Conservation (phyloP, 2,113 vertebrate genomes). For the Hippocampus comes region DNA sequence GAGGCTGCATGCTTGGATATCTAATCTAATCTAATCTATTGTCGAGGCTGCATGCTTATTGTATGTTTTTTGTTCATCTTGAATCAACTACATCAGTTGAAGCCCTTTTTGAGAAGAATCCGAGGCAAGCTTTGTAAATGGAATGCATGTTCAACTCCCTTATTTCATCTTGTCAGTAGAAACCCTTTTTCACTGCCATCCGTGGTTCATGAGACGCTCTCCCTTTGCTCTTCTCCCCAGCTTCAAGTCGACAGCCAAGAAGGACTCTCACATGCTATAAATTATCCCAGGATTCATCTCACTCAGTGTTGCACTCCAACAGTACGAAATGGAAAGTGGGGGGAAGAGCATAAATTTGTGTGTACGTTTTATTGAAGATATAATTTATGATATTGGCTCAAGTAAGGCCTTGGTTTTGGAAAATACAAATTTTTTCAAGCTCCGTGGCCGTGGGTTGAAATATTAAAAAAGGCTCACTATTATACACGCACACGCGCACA, state of each 20-base stretch:
- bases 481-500: background rate
- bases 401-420: background rate
- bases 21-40: too few relatives aligned
- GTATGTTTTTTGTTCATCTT: background rate
- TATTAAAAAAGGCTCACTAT: background rate
- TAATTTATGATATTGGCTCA: background rate
- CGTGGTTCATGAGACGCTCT: slow-evolving; percentile 39
- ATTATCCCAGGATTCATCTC: slow-evolving; percentile 23
- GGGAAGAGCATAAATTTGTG: slow-evolving; percentile 1
- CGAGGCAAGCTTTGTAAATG: slow-evolving; percentile 21
- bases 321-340: slow-evolving; percentile 8
- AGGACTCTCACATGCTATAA: slow-evolving; percentile 5
- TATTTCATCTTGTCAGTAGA: slow-evolving; percentile 51
- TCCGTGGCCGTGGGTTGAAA: background rate
- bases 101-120: slow-evolving; percentile 3
- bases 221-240: slow-evolving; percentile 19
- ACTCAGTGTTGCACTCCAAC: slow-evolving; percentile 2
- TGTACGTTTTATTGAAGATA: background rate
- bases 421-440: background rate
- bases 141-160: slow-evolving; percentile 39
- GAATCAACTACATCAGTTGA: background rate
- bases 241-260: slow-evolving; percentile 29
- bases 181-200: slow-evolving; percentile 40
- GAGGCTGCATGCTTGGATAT: too few relatives aligned
- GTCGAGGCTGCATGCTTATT: background rate